These are phyloP conservation scores for Lepidurus packardi DNA, from an alignment of 1,140 invertebrate species.

Conservation along the genomic window DNA sequence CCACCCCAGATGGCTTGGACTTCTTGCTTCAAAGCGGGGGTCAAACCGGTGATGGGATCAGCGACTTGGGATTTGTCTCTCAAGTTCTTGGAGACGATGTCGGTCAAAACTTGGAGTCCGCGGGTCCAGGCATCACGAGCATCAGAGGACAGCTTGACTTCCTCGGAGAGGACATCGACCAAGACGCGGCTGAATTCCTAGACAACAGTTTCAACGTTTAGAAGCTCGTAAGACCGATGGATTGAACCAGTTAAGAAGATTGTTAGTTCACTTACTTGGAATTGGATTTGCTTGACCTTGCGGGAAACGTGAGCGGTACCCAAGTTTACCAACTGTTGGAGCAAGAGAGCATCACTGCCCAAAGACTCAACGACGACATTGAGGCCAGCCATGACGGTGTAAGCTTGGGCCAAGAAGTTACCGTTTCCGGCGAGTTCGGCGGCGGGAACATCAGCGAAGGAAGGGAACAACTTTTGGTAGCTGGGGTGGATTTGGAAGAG, in stretches of 20 bases:
- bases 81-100: background rate
- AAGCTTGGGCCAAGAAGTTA: constrained; percentile 62
- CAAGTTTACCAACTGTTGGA: background rate
- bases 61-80: constrained; percentile 7
- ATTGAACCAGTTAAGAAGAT: background rate
- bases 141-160: constrained; percentile 47
- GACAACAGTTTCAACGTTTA: background rate
- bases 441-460: constrained; percentile 52
- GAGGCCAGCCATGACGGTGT: constrained; percentile 42
- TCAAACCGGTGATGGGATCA: constrained; percentile 22
- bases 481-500: constrained; percentile 58
- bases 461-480: constrained; percentile 54
- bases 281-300: constrained; percentile 7
- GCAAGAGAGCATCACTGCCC: constrained; percentile 11
- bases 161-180: constrained; percentile 43
- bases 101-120: constrained; percentile 39
- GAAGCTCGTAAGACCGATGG: background rate
- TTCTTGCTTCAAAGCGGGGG: background rate
- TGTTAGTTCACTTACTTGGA: background rate
- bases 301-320: constrained; percentile 11
- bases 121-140: constrained; percentile 50
- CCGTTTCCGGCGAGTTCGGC: constrained; percentile 53
- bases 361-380: constrained; percentile 40
- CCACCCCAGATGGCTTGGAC: constrained; percentile 23
- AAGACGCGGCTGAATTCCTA: constrained; percentile 38